Evolutionary conservation across 2,797 vertebrate genomes (phyloP), one percentile per base, ranked within the genome.

Genomic region (Nyctibius grandis): DNA sequence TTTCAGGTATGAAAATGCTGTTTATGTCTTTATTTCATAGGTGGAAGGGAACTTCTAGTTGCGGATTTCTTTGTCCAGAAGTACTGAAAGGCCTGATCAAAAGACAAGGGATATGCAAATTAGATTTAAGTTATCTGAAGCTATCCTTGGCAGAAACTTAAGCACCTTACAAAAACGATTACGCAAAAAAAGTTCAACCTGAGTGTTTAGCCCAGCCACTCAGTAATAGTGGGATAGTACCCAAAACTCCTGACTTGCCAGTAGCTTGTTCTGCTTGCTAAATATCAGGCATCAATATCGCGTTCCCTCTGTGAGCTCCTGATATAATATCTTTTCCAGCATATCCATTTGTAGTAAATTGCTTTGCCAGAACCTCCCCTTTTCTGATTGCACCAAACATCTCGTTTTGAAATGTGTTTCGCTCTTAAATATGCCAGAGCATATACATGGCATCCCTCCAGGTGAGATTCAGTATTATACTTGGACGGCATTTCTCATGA

Each of bases 371-470:
- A 75, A 57, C 33, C n/a, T 84, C 26, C 8, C 20, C 10, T 93
- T 76, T 92, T 70, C 77, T 85, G 54, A 88, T 77, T 88, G 73
- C 78, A 68, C 7, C 57, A 53, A 89, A 19, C 29, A 57, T 87
- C 74, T 93, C 38, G 44, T 84, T 92, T 63, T 45, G 59, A 84
- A 94, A 94, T 78, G 36, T 63, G 38, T 77, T 90, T 91, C 23
- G 3, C 42, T 47, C 60, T 93, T 56, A 93, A 90, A 88, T 76
- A 65, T 81, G 48, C 50, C 70, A 83, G 54, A 95, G 63, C 74
- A n/a, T 29, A 51, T 74, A 47, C 18, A 19, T 91, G 94, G 93
- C 90, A 95, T 42, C 25, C 69, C 91, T 95, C 88, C 86, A 95
- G 64, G 38, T 86, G 38, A 81, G 53, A 57, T 38, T 83, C 81